Conservation (phyloP, 2,113 vertebrate species). For the Oenanthe melanoleuca region DNA sequence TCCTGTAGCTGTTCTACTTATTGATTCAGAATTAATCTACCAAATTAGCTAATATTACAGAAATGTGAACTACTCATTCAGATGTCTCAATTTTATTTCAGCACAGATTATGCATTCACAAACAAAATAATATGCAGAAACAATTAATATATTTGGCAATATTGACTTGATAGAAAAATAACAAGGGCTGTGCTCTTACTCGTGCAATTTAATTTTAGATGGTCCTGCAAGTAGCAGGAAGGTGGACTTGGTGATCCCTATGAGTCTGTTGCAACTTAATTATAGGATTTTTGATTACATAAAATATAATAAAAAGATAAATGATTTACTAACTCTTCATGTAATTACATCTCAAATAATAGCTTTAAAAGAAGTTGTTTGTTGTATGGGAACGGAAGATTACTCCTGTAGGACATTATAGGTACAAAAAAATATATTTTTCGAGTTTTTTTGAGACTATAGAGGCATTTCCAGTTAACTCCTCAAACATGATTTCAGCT, state of each 20-base stretch:
- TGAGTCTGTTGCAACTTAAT: neutral
- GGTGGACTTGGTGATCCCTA: neutral
- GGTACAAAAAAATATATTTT: neutral
- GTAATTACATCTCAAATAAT: neutral
- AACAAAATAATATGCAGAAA: neutral
- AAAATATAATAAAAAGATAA: neutral
- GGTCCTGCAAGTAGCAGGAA: neutral
- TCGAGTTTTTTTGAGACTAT: neutral
- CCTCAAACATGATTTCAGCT: neutral
- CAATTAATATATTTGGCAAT: neutral
- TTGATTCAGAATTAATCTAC: neutral
- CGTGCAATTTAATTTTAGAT: neutral
- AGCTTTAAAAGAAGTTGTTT: neutral
- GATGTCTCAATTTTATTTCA: neutral
- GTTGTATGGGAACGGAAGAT: neutral
- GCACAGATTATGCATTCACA: neutral
- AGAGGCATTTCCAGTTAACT: too few species aligned
- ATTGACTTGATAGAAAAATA: neutral
- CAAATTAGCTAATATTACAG: neutral
- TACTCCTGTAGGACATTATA: too few species aligned
- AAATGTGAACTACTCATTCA: neutral
- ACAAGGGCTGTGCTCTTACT: neutral
- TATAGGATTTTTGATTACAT: neutral
- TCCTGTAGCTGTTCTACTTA: neutral
- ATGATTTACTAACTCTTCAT: neutral